Evolutionary conservation across 2,797 vertebrate species (phyloP), one percentile per base, ranked within the genome.

Genomic region (Coilia nasus): DNA sequence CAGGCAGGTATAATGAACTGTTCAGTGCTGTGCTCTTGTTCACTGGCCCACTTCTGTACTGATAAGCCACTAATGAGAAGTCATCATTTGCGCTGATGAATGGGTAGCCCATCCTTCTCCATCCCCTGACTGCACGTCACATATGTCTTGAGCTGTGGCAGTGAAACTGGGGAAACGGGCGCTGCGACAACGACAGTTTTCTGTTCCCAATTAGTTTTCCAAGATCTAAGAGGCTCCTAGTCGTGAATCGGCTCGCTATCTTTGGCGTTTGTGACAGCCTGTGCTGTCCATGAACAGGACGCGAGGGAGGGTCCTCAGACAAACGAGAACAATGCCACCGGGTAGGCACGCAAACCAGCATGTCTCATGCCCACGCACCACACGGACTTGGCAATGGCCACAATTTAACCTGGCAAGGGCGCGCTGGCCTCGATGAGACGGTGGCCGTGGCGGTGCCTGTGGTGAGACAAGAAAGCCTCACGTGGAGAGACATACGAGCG

Each of bases 81-180:
- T 71, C 35, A 86, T 87, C 41, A 85, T 85, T 83, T 62, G 84
- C 41, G 56, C 47, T 62, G 59, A 83, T 83, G 31, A 87, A 56
- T 50, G 71, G 35, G 67, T 80, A 46, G 64, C 83, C 46, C 81
- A 57, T 3, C 44, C 75, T 86, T 81, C 0, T 46, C 57, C 78
- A 2, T 81, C 82, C 67, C 7, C 41, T 44, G 54, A 15, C 14
- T 41, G 67, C 59, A 75, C 67, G 57, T 82, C 1, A 78, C 71
- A 19, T n/a, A n/a, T 57, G 78, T 67, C 78, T 78, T 64, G 64
- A 75, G 25, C 11, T 80, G 62, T 1, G 54, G 21, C 83, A 60
- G 57, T 80, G 41, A 80, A 82, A 15, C 67, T n/a, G 78, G 23
- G 62, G 67, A 60, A 86, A 83, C 86, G 31, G 25, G 67, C 35